Base-by-base conservation (phyloP, 2,888 invertebrate species). In the Caenorhabditis sp. region DNA sequence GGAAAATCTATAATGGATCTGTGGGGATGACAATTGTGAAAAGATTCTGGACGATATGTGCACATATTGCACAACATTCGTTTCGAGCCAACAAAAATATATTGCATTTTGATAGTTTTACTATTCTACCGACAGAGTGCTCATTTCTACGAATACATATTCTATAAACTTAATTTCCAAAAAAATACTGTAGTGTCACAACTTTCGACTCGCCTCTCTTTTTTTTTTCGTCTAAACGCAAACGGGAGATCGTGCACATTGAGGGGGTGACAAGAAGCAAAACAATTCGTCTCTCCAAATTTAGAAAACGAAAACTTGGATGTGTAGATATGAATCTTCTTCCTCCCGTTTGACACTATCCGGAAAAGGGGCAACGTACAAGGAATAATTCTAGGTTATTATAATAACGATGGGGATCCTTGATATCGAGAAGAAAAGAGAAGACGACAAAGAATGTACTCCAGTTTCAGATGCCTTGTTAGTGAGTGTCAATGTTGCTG, bases 381-480 rank as follows among this genome's bases (percentile, higher is more conserved):
- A 1, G n/a, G 8, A 38, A 38, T 19, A 38, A 19, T 38, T 2
- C 8, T 35, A 59, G 54, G 54, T 59, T 38, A 22, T 59, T 19
- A 7, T 38, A 38, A 19, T 19, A 47, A 24, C 14, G n/a, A 38
- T 22, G 44, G 22, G 7, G 24, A 24, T 22, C n/a, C 59, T 63
- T 26, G 16, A 44, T 63, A 63, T 22, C 41, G 31, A 31, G 47
- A 24, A 64, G 24, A 64, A 56, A 41, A 51, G 35, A 47, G 47
- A 19, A 47, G 47, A 47, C n/a, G n/a, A 47, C 8, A 47, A n/a
- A 47, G 47, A 69, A 66, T 66, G 58, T 69, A 76, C 31, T 51
- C 49, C 51, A 69, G 51, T 69, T 76, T 69, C 75, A 75, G 66
- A 68, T 59, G 19, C 12, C 12, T 63, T 61, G 49, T 28, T n/a